Conservation (phyloP, 2,888 invertebrate species). For the Pristionchus mayeri region DNA sequence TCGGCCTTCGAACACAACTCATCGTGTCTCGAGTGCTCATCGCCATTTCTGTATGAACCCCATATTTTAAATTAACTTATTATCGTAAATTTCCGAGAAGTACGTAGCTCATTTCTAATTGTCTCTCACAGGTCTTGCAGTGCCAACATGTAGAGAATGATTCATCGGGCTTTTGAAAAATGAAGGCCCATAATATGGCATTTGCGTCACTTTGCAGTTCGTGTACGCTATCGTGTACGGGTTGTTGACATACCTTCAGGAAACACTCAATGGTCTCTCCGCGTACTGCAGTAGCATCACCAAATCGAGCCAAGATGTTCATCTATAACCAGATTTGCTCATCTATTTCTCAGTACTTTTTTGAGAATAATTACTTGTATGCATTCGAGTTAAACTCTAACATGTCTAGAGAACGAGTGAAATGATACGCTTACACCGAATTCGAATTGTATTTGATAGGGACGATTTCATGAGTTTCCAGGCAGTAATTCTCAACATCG, state of each 20-base stretch:
- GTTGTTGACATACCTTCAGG: background rate
- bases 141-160: background rate
- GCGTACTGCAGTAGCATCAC: conserved; percentile 22
- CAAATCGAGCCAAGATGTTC: conserved; percentile 2
- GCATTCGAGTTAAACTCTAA: no score
- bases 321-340: no score
- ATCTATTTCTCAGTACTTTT: no score
- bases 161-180: background rate
- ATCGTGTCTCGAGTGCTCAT: background rate
- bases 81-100: no score
- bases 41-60: background rate
- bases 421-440: no score
- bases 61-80: no score
- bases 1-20: background rate
- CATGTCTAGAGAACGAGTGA: no score
- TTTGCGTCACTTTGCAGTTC: background rate
- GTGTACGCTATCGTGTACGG: background rate
- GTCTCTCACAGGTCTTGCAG: background rate
- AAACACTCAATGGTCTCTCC: background rate
- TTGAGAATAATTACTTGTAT: no score
- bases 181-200: no score
- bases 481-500: background rate
- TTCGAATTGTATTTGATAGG: no score
- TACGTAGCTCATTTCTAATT: no score
- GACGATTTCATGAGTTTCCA: no score